Conservation (phyloP, 2,113 vertebrate species). For the Chamaea fasciata region DNA sequence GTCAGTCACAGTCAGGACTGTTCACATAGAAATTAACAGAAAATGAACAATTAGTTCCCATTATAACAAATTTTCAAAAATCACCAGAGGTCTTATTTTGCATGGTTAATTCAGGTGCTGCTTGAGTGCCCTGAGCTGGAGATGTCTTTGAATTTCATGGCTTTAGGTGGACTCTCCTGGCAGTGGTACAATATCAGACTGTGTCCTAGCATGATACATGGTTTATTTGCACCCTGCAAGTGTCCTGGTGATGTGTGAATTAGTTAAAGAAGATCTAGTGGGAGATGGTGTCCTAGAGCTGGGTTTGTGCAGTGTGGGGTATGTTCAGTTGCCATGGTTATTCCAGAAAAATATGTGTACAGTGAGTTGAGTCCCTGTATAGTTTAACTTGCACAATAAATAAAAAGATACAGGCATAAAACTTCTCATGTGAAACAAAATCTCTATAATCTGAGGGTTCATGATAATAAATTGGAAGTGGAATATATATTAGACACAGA, state of each 20-base stretch:
- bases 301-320: neutral
- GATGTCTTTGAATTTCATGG: neutral
- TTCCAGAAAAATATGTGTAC: conserved; percentile 10
- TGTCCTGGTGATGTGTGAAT: conserved; percentile 50
- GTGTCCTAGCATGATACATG: conserved; percentile 2
- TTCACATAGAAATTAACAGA: neutral
- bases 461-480: conserved; percentile 5
- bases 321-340: conserved; percentile 54
- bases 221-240: conserved; percentile 61
- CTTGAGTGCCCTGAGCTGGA: neutral
- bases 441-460: conserved; percentile 17
- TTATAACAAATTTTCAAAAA: neutral
- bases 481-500: neutral
- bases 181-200: neutral
- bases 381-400: conserved; percentile 20
- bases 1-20: neutral
- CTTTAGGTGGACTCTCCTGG: neutral
- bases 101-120: neutral
- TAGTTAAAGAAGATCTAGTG: conserved; percentile 49
- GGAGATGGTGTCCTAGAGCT: neutral
- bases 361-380: neutral
- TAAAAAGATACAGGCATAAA: neutral
- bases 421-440: neutral
- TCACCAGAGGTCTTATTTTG: neutral
- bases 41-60: neutral